A percentile compares a stretch with the other conserved stretches of the same genome.
Conservation (phyloP, 1,140 invertebrate genomes). For the Orchestia grillus region DNA sequence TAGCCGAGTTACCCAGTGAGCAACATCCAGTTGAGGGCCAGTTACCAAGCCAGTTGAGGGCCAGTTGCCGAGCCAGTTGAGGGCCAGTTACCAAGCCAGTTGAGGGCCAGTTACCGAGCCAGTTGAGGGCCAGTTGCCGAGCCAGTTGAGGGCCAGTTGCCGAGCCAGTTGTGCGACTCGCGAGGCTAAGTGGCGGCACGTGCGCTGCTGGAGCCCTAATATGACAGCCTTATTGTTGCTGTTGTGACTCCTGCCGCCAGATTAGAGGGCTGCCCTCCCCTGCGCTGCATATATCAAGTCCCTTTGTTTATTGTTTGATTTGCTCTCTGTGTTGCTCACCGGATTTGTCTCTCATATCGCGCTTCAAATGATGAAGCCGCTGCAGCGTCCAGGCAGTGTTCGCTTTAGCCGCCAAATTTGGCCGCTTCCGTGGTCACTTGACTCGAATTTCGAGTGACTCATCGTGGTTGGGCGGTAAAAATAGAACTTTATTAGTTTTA, state of each 20-base stretch:
- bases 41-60: no score
- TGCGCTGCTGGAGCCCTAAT: not conserved
- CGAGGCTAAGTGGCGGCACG: not conserved
- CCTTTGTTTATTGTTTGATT: not conserved
- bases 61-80: no score
- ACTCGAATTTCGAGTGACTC: not conserved
- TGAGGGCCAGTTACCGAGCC: no score
- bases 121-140: no score
- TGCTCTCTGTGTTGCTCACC: not conserved
- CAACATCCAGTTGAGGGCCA: no score
- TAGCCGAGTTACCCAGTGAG: no score
- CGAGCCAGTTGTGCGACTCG: no score
- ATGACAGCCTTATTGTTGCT: slow-evolving; percentile 35
- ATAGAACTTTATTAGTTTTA: not conserved
- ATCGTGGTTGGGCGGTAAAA: not conserved
- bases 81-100: no score
- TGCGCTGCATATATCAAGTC: not conserved
- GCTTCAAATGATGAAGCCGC: not conserved
- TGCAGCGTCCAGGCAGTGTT: not conserved
- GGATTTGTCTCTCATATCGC: not conserved
- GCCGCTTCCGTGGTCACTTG: not conserved
- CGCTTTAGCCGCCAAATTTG: not conserved
- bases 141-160: no score
- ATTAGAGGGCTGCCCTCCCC: not conserved
- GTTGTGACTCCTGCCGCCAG: slow-evolving; percentile 29